A percentile compares a stretch with the other conserved stretches of the same genome.
Evolutionary conservation across 2,888 invertebrate species (phyloP).

Genomic region (Ganaspis brasiliensis): DNA sequence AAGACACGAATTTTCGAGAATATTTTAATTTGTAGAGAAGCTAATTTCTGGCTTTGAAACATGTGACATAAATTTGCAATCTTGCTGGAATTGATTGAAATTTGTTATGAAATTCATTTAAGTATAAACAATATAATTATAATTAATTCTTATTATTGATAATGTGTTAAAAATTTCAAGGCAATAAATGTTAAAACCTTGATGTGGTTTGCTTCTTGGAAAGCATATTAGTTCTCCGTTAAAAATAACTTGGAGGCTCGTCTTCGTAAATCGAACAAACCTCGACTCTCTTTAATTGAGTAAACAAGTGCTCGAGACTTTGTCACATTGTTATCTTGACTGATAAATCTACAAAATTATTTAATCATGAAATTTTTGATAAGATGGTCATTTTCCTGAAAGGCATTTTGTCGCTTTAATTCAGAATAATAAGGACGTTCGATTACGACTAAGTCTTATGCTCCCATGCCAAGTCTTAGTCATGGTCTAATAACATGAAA

Average conservation of each 20-base stretch:
- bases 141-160: neutral
- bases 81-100: too few relatives aligned
- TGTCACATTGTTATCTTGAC: constrained; percentile 14
- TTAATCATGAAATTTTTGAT: neutral
- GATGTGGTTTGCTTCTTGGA: constrained; percentile 32
- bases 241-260: constrained; percentile 40
- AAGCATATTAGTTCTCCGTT: constrained; percentile 39
- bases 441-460: neutral
- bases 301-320: constrained; percentile 37
- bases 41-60: too few relatives aligned
- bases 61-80: too few relatives aligned
- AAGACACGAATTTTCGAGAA: too few relatives aligned
- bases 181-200: constrained; percentile 35
- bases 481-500: neutral
- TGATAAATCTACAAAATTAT: constrained; percentile 7
- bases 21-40: too few relatives aligned
- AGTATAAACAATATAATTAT: too few relatives aligned
- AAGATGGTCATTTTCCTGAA: neutral
- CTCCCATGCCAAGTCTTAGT: neutral
- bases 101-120: too few relatives aligned
- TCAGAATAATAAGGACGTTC: constrained; percentile 9
- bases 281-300: constrained; percentile 28
- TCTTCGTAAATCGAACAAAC: constrained; percentile 37
- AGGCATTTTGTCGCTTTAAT: neutral
- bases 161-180: constrained; percentile 15